Evolutionary conservation across 1,140 invertebrate genomes (phyloP).

Genomic region (Papilio xuthus): DNA sequence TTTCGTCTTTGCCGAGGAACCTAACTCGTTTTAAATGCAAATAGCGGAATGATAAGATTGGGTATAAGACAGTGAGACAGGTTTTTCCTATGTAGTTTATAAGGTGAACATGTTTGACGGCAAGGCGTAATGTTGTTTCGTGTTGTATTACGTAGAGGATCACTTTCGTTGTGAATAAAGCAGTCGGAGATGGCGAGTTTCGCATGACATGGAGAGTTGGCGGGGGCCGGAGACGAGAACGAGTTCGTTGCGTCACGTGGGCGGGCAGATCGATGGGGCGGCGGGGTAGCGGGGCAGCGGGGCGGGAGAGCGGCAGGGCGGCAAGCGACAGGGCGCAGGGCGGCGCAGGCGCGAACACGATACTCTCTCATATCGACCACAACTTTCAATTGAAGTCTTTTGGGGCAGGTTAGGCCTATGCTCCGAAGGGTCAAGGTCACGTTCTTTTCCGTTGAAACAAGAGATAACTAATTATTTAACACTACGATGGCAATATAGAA

Average conservation of each 20-base stretch:
- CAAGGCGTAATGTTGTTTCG: conserved; percentile 23
- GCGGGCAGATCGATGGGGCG: conserved; percentile 72
- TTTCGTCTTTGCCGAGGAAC: conserved; percentile 11
- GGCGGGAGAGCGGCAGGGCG: conserved; percentile 48
- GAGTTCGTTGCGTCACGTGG: conserved; percentile 78
- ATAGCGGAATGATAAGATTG: conserved; percentile 33
- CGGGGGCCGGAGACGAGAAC: conserved; percentile 57
- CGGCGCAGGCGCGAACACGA: conserved; percentile 70
- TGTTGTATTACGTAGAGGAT: conserved; percentile 24
- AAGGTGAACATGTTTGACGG: conserved; percentile 35
- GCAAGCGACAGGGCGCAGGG: conserved; percentile 32
- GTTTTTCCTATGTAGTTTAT: conserved; percentile 32
- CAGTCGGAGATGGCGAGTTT: conserved; percentile 45
- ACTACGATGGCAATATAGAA: background rate
- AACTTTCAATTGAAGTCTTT: conserved; percentile 74
- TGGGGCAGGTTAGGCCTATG: conserved; percentile 80
- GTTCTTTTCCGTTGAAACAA: conserved; percentile 57
- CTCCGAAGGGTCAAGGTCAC: conserved; percentile 77
- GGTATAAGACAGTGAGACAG: conserved; percentile 30
- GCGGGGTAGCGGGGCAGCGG: conserved; percentile 42
- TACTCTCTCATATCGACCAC: conserved; percentile 72
- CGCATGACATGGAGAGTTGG: conserved; percentile 46
- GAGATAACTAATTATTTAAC: conserved; percentile 34
- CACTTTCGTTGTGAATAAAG: conserved; percentile 38
- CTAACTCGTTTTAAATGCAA: conserved; percentile 32